These are phyloP conservation scores for Euglossa dilemma DNA, from an alignment of 1,140 invertebrate species.

Conservation along the genomic window DNA sequence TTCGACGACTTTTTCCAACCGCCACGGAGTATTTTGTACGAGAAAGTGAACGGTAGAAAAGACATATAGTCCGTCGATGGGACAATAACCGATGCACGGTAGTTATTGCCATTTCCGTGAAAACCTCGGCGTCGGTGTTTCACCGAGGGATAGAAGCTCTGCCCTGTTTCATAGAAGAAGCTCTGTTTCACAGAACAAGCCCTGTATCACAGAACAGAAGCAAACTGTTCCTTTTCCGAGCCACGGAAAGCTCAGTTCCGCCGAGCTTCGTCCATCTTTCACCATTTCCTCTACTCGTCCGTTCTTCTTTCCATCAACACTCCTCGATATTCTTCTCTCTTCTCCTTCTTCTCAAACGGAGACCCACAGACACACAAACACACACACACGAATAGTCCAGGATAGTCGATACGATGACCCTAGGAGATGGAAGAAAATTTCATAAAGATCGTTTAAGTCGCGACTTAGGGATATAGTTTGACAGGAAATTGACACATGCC, in stretches of 20 bases:
- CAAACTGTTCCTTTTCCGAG: too few species aligned
- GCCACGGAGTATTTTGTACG: slow-evolving; percentile 29
- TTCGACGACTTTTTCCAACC: neutral
- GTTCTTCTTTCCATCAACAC: neutral
- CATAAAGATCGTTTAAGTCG: neutral
- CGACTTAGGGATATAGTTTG: neutral
- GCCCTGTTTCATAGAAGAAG: too few species aligned
- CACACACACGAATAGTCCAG: neutral
- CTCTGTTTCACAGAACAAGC: too few species aligned
- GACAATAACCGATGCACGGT: slow-evolving; percentile 26
- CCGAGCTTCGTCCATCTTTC: slow-evolving; percentile 25
- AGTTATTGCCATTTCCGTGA: slow-evolving; percentile 39
- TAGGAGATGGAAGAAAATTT: neutral
- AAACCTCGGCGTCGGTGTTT: neutral
- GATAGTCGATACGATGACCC: slow-evolving; percentile 1
- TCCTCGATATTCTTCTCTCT: neutral
- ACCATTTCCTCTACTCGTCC: slow-evolving; percentile 30
- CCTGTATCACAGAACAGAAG: too few species aligned
- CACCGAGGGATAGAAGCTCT: too few species aligned
- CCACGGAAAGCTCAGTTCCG: slow-evolving; percentile 2
- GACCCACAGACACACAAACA: neutral
- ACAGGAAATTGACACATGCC: neutral
- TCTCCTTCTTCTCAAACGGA: too few species aligned
- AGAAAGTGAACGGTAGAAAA: slow-evolving; percentile 9
- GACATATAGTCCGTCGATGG: neutral